Conservation (phyloP, 2,797 vertebrate species). For the Xyrichtys novacula region DNA sequence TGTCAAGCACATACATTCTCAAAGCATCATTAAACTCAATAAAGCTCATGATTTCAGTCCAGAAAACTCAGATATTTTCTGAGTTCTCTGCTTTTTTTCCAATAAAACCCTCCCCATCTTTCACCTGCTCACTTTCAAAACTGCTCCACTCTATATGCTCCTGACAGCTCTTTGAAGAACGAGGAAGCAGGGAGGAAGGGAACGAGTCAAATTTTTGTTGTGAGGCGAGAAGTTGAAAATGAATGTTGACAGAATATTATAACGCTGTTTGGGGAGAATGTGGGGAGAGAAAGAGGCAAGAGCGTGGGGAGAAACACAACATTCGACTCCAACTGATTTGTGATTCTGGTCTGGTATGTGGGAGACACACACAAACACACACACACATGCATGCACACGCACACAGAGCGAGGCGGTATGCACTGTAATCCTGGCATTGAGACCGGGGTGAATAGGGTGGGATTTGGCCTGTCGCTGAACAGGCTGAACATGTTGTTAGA, state of each 20-base stretch:
- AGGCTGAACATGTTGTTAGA: slow-evolving; percentile 65
- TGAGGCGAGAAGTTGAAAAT: slow-evolving; percentile 58
- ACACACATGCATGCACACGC: background rate
- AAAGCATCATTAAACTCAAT: slow-evolving; percentile 58
- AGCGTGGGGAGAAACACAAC: slow-evolving; percentile 4
- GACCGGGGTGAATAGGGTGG: slow-evolving; percentile 65
- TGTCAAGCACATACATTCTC: slow-evolving; percentile 34
- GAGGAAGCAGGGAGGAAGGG: slow-evolving; percentile 25
- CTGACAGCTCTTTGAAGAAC: slow-evolving; percentile 68
- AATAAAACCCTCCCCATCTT: slow-evolving; percentile 25
- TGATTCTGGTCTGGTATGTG: slow-evolving; percentile 46
- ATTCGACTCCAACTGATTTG: slow-evolving; percentile 39
- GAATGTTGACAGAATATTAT: slow-evolving; percentile 61
- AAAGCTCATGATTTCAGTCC: slow-evolving; percentile 31
- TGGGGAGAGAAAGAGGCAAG: background rate
- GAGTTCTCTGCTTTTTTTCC: slow-evolving; percentile 45
- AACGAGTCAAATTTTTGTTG: slow-evolving; percentile 38
- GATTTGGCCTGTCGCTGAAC: slow-evolving; percentile 71
- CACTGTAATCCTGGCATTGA: slow-evolving; percentile 72
- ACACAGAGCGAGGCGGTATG: slow-evolving; percentile 26
- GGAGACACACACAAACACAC: slow-evolving; percentile 17
- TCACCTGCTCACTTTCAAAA: slow-evolving; percentile 32
- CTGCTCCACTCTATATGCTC: slow-evolving; percentile 10
- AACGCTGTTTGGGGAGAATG: slow-evolving; percentile 17
- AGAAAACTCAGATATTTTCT: slow-evolving; percentile 45